Percentiles rank a stretch among this genome's conserved stretches.
phyloP scores from a whole-genome alignment of 2,113 vertebrate genomes.

The Theristicus caerulescens region DNA sequence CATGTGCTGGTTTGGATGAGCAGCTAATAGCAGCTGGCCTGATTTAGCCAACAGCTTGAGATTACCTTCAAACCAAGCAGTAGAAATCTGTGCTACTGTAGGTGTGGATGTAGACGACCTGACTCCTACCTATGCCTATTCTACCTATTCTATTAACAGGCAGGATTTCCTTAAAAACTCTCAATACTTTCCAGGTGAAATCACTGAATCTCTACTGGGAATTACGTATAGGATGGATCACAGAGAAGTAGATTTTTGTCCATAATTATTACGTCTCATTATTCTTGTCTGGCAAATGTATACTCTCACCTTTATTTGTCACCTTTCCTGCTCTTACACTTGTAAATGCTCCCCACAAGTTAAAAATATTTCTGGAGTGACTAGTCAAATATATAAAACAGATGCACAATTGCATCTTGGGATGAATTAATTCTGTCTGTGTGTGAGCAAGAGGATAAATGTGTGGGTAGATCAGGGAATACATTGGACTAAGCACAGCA shows the following conservation, averaged over 20 bases:
- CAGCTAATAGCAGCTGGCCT: neutral
- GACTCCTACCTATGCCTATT: constrained; percentile 14
- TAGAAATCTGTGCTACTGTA: neutral
- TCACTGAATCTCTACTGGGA: neutral
- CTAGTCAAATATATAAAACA: constrained; percentile 69
- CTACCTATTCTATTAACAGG: neutral
- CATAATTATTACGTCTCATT: constrained; percentile 27
- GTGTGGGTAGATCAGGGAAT: constrained; percentile 31
- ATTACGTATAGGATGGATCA: neutral
- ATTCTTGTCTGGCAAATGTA: constrained; percentile 56
- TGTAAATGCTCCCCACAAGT: constrained; percentile 51
- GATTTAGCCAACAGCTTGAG: neutral
- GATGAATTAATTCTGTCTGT: constrained; percentile 65
- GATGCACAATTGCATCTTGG: constrained; percentile 42
- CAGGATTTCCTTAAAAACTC: neutral
- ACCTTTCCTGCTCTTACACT: constrained; percentile 50
- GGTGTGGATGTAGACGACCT: neutral
- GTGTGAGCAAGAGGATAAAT: constrained; percentile 7
- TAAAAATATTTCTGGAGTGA: constrained; percentile 63
- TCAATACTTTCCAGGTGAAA: constrained; percentile 47
- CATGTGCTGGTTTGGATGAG: constrained; percentile 11
- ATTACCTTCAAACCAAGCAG: neutral
- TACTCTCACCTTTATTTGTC: constrained; percentile 58
- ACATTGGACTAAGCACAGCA: neutral
- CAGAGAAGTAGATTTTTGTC: neutral